Conservation (phyloP, 1,140 invertebrate species). For the Achatina immaculata region DNA sequence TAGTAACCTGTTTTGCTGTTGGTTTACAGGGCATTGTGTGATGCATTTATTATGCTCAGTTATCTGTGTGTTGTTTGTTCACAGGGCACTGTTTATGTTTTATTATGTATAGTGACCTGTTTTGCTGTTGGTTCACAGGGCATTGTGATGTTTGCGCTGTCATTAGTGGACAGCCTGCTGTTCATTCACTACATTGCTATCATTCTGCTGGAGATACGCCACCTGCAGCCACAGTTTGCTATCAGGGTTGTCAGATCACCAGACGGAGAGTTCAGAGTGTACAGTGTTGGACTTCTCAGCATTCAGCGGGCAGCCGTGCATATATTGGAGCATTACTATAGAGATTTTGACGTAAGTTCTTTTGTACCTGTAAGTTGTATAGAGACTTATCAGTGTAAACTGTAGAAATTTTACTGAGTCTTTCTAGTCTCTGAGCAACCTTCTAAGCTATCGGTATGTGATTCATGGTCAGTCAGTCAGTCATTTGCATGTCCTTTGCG, state of each 20-base stretch:
- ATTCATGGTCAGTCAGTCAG: too few relatives aligned
- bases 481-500: too few relatives aligned
- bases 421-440: too few relatives aligned
- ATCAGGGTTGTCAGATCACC: conserved; percentile 93
- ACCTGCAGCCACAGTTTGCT: conserved; percentile 89
- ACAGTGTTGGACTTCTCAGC: conserved; percentile 88
- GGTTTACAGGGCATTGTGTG: conserved; percentile 79
- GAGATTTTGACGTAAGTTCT: conserved; percentile 81
- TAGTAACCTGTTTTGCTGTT: too few relatives aligned
- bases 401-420: too few relatives aligned
- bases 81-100: too few relatives aligned
- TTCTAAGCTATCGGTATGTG: too few relatives aligned
- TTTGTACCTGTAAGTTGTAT: too few relatives aligned
- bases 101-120: too few relatives aligned
- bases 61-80: conserved; percentile 96
- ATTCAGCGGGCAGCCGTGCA: conserved; percentile 95
- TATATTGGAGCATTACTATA: conserved; percentile 94
- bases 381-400: too few relatives aligned
- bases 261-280: conserved; percentile 83
- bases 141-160: conserved; percentile 90
- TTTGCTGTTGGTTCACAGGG: conserved; percentile 65
- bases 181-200: conserved; percentile 96
- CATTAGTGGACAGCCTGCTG: conserved; percentile 90
- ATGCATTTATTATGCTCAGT: conserved; percentile 91
- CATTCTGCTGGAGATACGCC: conserved; percentile 91